Base-by-base conservation (phyloP, 2,113 vertebrate genomes). In the Lanius collurio region DNA sequence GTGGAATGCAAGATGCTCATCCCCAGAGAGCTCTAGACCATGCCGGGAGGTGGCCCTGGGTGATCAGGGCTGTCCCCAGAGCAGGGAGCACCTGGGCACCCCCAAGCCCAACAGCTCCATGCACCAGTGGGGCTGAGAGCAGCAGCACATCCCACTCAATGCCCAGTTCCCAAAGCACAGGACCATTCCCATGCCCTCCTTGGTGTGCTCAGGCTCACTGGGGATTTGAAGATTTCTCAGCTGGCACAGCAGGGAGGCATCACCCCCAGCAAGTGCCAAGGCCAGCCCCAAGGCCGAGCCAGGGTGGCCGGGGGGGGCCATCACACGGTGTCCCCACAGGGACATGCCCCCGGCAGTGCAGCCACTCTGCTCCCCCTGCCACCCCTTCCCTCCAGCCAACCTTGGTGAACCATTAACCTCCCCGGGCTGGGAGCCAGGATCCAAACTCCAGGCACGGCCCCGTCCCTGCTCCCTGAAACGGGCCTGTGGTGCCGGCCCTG, bases 391-490 rank as follows among this genome's bases (percentile, higher is more conserved):
- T 82, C 41, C 7, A 3, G 35, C n/a, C 1, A 1, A 20, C 57
- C 68, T 19, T 91, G 62, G 95, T 95, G 86, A 97, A 96, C 70
- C 67, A 97, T 97, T 97, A 97, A 97, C 96, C 2, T 3, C 8
- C 35, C 62, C 0, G 0, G 93, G 89, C 70, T 0, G 3, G 55
- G 37, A 1, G 94, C 95, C 96, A 92, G 96, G 93, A 95, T 96
- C 91, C 94, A 96, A 96, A 97, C 56, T 97, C 94, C 95, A 95
- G 2, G 1, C 1, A 0, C 5, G 1, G 73, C 68, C 81, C 64
- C 55, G 33, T 74, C 59, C 74, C 76, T 84, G 64, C 73, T 91
- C 74, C 85, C 89, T 18, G 2, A 81, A 92, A 87, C 0, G 0
- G 39, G 44, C 63, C 68, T 1, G 1, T 64, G 64, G 60, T 0